Conservation (phyloP, 2,797 vertebrate genomes). For the Aplochiton taeniatus region DNA sequence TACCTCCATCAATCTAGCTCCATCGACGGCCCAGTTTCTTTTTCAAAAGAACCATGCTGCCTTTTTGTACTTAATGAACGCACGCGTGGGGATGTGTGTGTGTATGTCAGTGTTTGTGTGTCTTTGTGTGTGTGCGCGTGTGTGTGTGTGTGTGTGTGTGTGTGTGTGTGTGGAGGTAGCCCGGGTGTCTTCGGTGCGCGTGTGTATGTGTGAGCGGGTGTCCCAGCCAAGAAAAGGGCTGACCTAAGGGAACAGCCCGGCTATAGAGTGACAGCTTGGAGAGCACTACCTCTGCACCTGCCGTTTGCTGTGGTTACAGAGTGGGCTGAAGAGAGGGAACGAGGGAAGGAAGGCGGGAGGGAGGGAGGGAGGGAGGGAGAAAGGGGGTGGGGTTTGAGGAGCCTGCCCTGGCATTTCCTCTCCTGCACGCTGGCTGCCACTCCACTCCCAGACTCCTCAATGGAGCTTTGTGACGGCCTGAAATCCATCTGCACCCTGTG, state of each 20-base stretch:
- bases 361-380: conserved; percentile 3
- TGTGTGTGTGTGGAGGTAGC: conserved; percentile 14
- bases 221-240: no score
- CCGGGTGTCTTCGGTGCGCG: no score
- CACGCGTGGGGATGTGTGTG: no score
- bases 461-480: conserved; percentile 66
- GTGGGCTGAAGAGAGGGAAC: not conserved
- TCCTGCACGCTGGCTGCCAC: conserved; percentile 32
- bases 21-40: no score
- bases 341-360: conserved; percentile 1
- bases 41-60: no score
- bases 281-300: conserved; percentile 47
- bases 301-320: conserved; percentile 35
- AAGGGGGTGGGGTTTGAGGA: conserved; percentile 12
- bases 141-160: not conserved
- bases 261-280: conserved; percentile 44
- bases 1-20: no score
- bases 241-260: conserved; percentile 54
- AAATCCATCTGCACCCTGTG: conserved; percentile 21
- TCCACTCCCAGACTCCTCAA: conserved; percentile 42
- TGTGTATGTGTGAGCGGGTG: no score
- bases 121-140: conserved; percentile 1
- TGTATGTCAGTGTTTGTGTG: not conserved
- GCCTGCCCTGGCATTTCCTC: conserved; percentile 47
- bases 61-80: no score